Base-by-base conservation (phyloP, 92 coral and sea anemone species). In the Parazoanthus atlanticus region DNA sequence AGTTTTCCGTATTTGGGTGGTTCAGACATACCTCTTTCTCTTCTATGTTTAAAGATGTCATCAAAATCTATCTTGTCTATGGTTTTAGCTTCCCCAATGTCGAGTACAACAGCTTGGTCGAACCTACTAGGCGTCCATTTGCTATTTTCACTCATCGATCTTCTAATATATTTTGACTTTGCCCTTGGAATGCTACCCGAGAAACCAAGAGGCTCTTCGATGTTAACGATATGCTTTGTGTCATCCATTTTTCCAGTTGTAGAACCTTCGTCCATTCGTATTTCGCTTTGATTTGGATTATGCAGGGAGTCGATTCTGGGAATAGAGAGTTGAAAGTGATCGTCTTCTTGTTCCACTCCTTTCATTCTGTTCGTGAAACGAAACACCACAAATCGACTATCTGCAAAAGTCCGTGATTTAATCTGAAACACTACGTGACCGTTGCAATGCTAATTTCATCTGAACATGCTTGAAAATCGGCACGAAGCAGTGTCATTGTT, bases 161-260 rank as follows among this genome's bases (percentile, higher is more conserved):
- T 28, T 69, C 43, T 43, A 41, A 69, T 65, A 33, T 43, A 67
- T 43, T 29, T 84, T 33, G 86, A 47, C 38, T n/a, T 84, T 43
- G 65, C 79, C 40, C 28, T 84, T 8, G 66, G 65, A 84, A 41
- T 84, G 12, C 66, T 43, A 69, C 19, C 46, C 58, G 46, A 15
- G 16, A 43, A 28, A 54, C 67, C 66, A 19, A 84, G 61, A 71
- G 69, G 71, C 4, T 88, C 89, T 65, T 91, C 91, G 64, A 84
- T 91, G 79, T 88, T 69, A 10, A 88, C 71, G 9, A 88, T 38
- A n/a, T 90, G 90, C 12, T 29, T 33, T 16, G 73, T 28, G 49
- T 71, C 41, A n/a, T 67, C 31, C 29, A 16, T 15, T 32, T 83
- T 40, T 9, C 32, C 78, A 69, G 17, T 43, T 70, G 66, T 47